Evolutionary conservation across 2,113 vertebrate species (phyloP), one percentile per base, ranked within the genome.

Genomic region (Saguinus imperator): DNA sequence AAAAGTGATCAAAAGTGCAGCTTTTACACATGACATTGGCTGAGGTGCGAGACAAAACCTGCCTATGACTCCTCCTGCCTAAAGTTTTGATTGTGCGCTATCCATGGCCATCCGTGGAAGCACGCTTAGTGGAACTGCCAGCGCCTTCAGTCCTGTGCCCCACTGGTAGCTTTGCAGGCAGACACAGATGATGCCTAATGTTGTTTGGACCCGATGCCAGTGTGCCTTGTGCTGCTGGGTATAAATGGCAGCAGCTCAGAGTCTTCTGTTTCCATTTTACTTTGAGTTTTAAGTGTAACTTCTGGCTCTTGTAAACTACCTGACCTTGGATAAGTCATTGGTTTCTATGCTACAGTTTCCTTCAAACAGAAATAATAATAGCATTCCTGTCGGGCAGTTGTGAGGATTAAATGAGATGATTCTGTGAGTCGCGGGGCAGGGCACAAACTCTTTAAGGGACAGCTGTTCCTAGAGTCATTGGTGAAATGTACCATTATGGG

Each of bases 401-500:
- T 32, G 18, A 45, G 32, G 5, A 1, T 50, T 21, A 29, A 43
- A 5, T 7, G 32, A 55, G 80, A 7, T 40, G 66, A 8, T 12
- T 1, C 27, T 58, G 50, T 50, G 82, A 58, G 2, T 25, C 9
- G 6, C 2, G 1, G 29, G 32, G 70, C 43, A 21, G 61, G 12
- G 25, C 58, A 7, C 37, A 35, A 0, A 0, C 40, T 81, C 27
- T 0, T 2, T n/a, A 13, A 20, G 18, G 5, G 29, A 20, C 52
- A 45, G 12, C 72, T 5, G 61, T 6, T 12, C 40, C 77, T 12
- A 6, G 14, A 64, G 61, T 55, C 83, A 4, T 8, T 48, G 87
- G 35, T 48, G 20, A 87, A 29, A 6, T 4, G n/a, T 25, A 0
- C 35, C 29, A 0, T 25, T 9, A 0, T 0, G 32, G 20, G 0